Evolutionary conservation across 30 jellyfish, hydroid and myxozoan genomes (phyloP).

Genomic region (Chironex yamaguchii): DNA sequence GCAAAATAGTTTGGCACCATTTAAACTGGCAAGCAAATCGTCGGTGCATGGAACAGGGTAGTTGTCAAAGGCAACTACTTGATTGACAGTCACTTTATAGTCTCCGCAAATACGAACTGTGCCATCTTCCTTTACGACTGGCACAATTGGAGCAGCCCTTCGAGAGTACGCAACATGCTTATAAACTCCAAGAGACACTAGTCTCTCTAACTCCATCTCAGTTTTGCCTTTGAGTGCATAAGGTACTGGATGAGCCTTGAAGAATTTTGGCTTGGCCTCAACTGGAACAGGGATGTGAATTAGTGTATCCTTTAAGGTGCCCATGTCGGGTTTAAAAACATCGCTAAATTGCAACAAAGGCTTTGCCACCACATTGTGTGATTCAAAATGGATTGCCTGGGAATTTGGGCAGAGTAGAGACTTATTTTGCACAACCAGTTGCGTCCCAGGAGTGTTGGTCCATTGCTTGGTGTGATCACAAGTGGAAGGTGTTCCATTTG

Average conservation of each 20-base stretch:
- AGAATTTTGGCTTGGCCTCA: conserved; percentile 66
- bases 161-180: neutral
- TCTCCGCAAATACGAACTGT: conserved; percentile 70
- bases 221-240: conserved; percentile 60
- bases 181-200: conserved; percentile 1
- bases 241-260: conserved; percentile 70
- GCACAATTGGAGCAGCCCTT: neutral
- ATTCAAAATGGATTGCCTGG: neutral
- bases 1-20: conserved; percentile 60
- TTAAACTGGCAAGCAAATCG: conserved; percentile 32
- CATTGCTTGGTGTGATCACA: conserved; percentile 25
- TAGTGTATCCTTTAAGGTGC: conserved; percentile 21
- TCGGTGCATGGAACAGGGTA: conserved; percentile 68
- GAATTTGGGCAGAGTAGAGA: neutral
- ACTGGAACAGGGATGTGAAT: conserved; percentile 7
- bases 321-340: conserved; percentile 21
- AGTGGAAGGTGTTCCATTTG: conserved; percentile 15
- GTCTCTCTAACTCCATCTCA: conserved; percentile 60
- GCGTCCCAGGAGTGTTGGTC: conserved; percentile 35
- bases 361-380: neutral
- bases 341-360: conserved; percentile 3
- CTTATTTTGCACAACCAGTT: conserved; percentile 15
- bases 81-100: conserved; percentile 63
- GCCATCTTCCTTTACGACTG: conserved; percentile 34
- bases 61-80: conserved; percentile 36